Base-by-base conservation (phyloP, 2,797 vertebrate genomes). In the Masticophis lateralis region DNA sequence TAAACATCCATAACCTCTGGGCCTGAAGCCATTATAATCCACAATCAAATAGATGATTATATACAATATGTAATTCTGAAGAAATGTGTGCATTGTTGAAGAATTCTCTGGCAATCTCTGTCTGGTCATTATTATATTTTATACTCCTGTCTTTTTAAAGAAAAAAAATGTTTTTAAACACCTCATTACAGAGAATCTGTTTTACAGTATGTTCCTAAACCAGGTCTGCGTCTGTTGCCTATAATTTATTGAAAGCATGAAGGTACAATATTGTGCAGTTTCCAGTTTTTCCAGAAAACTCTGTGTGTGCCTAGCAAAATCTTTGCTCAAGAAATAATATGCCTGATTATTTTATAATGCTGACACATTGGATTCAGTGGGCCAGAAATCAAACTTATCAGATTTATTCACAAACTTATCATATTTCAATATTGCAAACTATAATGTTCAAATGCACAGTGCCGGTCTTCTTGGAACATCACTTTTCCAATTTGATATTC, bases 1-100 rank as follows among this genome's bases (percentile, higher is more conserved):
- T 59, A 94, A 96, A 94, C 56, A 93, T 92, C 93, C 97, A 95
- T 93, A 95, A 95, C 93, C 59, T 89, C 56, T 93, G 89, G 56
- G n/a, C 27, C 51, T 28, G 32, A 53, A 1, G 0, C 16, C 93
- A 59, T 13, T 93, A 90, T 88, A 90, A 92, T 92, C 94, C 88
- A 43, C 28, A 90, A 18, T 60, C 51, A 88, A 91, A 93, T 47
- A 8, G 43, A 92, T 92, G 90, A 90, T 37, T 90, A 8, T 86
- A 2, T 94, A 95, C 93, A 88, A n/a, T 90, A 10, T 88, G 2
- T 93, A 94, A 93, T 0, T 0, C 2, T 91, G 66, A 27, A 93
- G 83, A 66, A 92, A 20, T 37, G 37, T 60, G n/a, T 32, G 27
- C 3, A 87, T 92, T 53, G 18, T 94, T 11, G 57, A 63, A 93